Percentiles rank a stretch among this genome's conserved stretches.
Evolutionary conservation across 2,113 vertebrate genomes (phyloP).

Genomic region (Callionymus lyra): DNA sequence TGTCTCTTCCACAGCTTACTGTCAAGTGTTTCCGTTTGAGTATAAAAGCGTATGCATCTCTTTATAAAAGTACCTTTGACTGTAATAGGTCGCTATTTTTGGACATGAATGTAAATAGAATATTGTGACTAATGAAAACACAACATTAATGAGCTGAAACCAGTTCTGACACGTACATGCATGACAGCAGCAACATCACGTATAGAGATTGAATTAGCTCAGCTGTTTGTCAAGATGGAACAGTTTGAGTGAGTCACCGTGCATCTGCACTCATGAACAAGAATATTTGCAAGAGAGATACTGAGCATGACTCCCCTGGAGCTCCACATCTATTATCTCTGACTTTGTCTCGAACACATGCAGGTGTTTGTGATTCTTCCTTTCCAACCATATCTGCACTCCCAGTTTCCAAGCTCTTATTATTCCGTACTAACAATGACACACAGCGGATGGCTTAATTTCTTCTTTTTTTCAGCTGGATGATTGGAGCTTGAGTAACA

Average conservation of each 20-base stretch:
- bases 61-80: slow-evolving; percentile 16
- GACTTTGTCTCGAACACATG: slow-evolving; percentile 20
- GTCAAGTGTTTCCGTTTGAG: too few species aligned
- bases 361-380: slow-evolving; percentile 37
- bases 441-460: slow-evolving; percentile 5
- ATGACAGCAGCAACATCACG: slow-evolving; percentile 26
- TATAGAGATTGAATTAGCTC: slow-evolving; percentile 34
- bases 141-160: neutral
- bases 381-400: neutral
- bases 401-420: neutral
- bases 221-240: slow-evolving; percentile 37
- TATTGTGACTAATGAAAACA: slow-evolving; percentile 26
- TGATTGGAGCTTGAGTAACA: slow-evolving; percentile 29
- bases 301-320: slow-evolving; percentile 31
- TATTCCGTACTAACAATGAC: neutral
- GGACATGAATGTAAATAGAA: slow-evolving; percentile 27
- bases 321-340: slow-evolving; percentile 30
- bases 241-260: slow-evolving; percentile 46
- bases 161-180: neutral
- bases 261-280: slow-evolving; percentile 40
- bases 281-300: slow-evolving; percentile 31
- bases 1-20: too few species aligned
- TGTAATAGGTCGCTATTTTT: slow-evolving; percentile 32
- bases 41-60: too few species aligned
- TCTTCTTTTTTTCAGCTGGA: slow-evolving; percentile 17